Base-by-base conservation (phyloP, 1,140 invertebrate species). In the Cephus cinctus region DNA sequence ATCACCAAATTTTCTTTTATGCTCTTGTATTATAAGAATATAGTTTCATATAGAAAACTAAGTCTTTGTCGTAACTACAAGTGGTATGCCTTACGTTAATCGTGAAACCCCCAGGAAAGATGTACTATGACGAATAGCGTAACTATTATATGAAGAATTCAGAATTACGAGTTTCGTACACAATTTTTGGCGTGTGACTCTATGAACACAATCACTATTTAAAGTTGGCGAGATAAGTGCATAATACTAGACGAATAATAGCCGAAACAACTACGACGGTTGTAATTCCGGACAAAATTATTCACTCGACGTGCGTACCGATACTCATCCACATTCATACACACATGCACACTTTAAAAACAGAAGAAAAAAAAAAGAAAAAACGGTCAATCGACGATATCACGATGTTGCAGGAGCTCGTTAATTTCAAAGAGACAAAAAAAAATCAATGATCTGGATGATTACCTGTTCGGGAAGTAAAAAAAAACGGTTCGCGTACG, bases 1-100 rank as follows among this genome's bases (percentile, higher is more conserved):
- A 72, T 67, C 64, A 66, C 56, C 58, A 56, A 53, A 22, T 47
- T 43, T 47, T 54, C 21, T 20, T 47, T 34, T 27, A 32, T 42
- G 15, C 43, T 47, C 34, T 40, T 34, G 50, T 53, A 48, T 75
- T 74, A 75, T 58, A 74, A 75, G 71, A 75, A 74, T 75, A 75
- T 73, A 75, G 64, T 72, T 73, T 53, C 69, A 59, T 60, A 69
- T 75, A 74, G 66, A 75, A 75, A 75, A 75, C 73, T 74, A 75
- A 75, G 69, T 73, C 68, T 73, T 69, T 60, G 54, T 69, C 53
- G 54, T 69, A 67, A 67, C 61, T 66, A 65, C 61, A 45, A 49
- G 49, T 63, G 14, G 63, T 46, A 58, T 63, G 52, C 65, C 56
- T 65, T 57, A 57, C 53, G 62, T 49, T 51, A n/a, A 59, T 60